Evolutionary conservation across 2,888 invertebrate genomes (phyloP).

Genomic region (Papilio elwesi): DNA sequence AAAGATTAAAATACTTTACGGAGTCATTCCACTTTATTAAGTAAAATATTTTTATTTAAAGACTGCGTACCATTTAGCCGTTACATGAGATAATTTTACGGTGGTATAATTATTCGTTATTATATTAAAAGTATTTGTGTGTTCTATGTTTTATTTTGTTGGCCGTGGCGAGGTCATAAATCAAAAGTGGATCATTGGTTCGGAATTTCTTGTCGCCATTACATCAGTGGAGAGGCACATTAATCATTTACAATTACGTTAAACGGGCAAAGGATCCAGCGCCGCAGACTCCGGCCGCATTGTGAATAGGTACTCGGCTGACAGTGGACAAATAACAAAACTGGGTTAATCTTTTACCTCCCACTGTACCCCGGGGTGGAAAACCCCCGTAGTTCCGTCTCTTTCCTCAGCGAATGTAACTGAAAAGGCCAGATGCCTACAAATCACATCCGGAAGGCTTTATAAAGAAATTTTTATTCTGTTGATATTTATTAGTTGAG

Average conservation of each 20-base stretch:
- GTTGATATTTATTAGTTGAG: slow-evolving; percentile 12
- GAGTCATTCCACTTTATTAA: too few species aligned
- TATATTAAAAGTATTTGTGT: not conserved
- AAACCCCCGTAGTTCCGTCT: slow-evolving; percentile 65
- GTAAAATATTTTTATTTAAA: too few species aligned
- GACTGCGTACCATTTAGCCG: too few species aligned
- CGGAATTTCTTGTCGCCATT: slow-evolving; percentile 73
- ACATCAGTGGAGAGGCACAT: slow-evolving; percentile 74
- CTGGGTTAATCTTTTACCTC: slow-evolving; percentile 84
- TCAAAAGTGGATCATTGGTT: slow-evolving; percentile 72
- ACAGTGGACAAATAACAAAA: slow-evolving; percentile 85
- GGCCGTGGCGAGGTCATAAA: slow-evolving; percentile 64
- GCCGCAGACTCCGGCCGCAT: slow-evolving; percentile 77
- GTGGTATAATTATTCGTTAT: not conserved
- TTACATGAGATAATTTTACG: too few species aligned
- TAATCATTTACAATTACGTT: slow-evolving; percentile 84
- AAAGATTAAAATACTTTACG: too few species aligned
- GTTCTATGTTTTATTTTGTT: slow-evolving; percentile 54
- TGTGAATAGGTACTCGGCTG: slow-evolving; percentile 83
- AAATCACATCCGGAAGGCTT: slow-evolving; percentile 59
- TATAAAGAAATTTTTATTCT: slow-evolving; percentile 45
- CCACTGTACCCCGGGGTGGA: slow-evolving; percentile 71
- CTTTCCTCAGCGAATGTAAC: slow-evolving; percentile 64
- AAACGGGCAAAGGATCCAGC: slow-evolving; percentile 77
- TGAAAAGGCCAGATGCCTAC: slow-evolving; percentile 66